Evolutionary conservation across 2,113 vertebrate species (phyloP), one percentile per base, ranked within the genome.

Genomic region (Centropus bengalensis): DNA sequence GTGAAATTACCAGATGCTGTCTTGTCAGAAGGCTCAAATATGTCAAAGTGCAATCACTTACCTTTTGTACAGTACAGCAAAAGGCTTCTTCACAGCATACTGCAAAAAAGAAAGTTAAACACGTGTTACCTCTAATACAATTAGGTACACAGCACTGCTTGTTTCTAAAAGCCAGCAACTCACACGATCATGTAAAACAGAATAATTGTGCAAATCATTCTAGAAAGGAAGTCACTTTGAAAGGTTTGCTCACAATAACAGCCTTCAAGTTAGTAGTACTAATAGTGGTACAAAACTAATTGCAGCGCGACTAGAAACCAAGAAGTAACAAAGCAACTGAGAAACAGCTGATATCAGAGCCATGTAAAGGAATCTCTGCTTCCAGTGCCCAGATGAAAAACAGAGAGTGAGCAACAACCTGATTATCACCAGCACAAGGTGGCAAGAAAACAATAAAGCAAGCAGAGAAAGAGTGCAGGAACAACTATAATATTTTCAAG

Each of bases 1-100:
- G 36, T 36, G 69, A 73, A 92, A 69, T 22, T 36, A 55, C 21
- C 44, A 56, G 71, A 52, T 14, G 13, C 63, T 28, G 19, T 15
- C 22, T 17, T 22, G 36, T 51, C 54, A 67, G 49, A 70, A 89
- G 32, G 82, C 10, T 36, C 17, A 33, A 64, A 68, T 36, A 20
- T 6, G 10, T 23, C 64, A 93, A 92, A 96, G 42, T 4, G 13
- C 59, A 24, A 98, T 19, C 44, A 56, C 99, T 98, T 98, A 99
- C 99, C 98, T 99, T 95, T 99, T 99, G 97, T 99, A 99, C 7
- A 99, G 93, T 20, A 99, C 97, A 24, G 98, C 98, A 86, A 98
- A 98, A 9, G 99, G 99, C 77, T 99, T 99, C 97, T 99, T 99
- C 96, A 99, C 89, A 30, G 99, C 98, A 96, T 99, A 99, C 99